Evolutionary conservation across 2,888 invertebrate species (phyloP), one percentile per base, ranked within the genome.

Genomic region (Thalpophila matura): DNA sequence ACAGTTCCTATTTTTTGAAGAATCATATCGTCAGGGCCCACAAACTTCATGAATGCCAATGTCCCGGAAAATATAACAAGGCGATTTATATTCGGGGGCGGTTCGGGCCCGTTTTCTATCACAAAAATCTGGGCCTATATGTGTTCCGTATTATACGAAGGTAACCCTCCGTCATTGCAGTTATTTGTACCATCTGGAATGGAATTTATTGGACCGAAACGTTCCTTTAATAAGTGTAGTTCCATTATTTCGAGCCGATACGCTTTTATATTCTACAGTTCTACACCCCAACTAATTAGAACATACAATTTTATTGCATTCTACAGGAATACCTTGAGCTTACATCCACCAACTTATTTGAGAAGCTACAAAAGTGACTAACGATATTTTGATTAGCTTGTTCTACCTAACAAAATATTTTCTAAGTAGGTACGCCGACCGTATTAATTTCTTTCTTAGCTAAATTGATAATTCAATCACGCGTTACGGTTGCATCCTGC

Each of bases 61-160:
- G 93, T 92, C 80, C 91, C 92, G 92, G 93, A 93, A 94, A 94
- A 95, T 94, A 92, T 95, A 94, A 95, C 89, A 90, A 94, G 94
- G 87, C 91, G 90, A 94, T 95, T 95, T 95, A 94, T 95, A 95
- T 95, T 91, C 95, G 86, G 85, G 87, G 85, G 87, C 78, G 88
- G 92, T 89, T 82, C 81, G 86, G 88, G 86, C 77, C 83, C 86
- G 82, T 89, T 92, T 93, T 94, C 94, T 93, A 94, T 93, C 91
- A 90, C 84, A 87, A 78, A 87, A 91, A 91, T 91, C 92, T 91
- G 89, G 86, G 83, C 78, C 81, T 86, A 81, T 85, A 82, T 88
- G 84, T 80, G 83, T 71, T 79, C 80, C 82, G 80, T 84, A 62
- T 63, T 57, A 72, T 67, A 51, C 50, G 33, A 61, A 79, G 70